These are phyloP conservation scores for Cyphomyrus discorhynchus DNA, from an alignment of 2,113 vertebrate genomes.

Conservation along the genomic window DNA sequence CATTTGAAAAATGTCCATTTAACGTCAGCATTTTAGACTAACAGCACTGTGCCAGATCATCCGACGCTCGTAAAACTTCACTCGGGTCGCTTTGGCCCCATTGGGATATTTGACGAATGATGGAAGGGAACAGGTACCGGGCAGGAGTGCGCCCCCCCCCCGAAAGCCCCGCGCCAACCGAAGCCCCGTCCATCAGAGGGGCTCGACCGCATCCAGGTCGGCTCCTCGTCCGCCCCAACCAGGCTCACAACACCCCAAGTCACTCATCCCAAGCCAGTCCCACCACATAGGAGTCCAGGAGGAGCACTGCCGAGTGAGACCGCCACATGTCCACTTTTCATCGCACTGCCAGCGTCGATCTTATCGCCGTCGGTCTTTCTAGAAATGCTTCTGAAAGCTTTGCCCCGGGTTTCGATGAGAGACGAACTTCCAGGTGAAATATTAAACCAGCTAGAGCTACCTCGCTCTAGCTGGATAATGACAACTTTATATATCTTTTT, in stretches of 20 bases:
- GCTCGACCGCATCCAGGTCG: neutral
- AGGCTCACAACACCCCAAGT: neutral
- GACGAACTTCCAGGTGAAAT: conserved; percentile 54
- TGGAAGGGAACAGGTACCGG: neutral
- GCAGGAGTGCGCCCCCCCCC: neutral
- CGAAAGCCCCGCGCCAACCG: no score
- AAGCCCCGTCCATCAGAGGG: neutral
- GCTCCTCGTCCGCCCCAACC: neutral
- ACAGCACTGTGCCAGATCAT: neutral
- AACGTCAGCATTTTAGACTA: neutral
- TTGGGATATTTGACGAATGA: neutral
- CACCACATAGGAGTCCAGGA: neutral
- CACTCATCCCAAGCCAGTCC: neutral
- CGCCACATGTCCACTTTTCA: conserved; percentile 46
- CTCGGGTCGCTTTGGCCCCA: neutral
- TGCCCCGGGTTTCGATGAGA: conserved; percentile 48
- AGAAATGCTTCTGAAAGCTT: conserved; percentile 53
- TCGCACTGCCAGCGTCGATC: conserved; percentile 48
- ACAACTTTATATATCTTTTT: conserved; percentile 25
- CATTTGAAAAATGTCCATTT: neutral
- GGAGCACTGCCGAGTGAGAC: conserved; percentile 22
- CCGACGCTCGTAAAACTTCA: neutral
- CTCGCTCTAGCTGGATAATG: conserved; percentile 20
- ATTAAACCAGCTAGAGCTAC: conserved; percentile 31
- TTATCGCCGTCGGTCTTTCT: conserved; percentile 49